Percentiles rank a stretch among this genome's conserved stretches.
Conservation (phyloP, 2,888 invertebrate genomes). For the Aphidoletes aphidimyza region DNA sequence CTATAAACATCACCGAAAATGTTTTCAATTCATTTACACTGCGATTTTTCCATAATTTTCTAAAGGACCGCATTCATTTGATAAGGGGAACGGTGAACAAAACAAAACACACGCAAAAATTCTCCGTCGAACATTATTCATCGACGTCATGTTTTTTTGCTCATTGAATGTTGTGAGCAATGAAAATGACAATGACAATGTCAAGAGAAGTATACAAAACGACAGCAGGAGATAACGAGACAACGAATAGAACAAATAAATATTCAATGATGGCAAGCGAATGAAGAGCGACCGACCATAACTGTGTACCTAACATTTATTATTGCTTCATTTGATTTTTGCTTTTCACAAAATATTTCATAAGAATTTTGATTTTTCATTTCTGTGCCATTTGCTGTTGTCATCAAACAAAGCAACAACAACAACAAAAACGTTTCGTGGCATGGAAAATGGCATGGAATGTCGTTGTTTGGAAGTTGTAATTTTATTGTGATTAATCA, state of each 20-base stretch:
- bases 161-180: background rate
- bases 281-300: background rate
- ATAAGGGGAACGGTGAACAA: too few species aligned
- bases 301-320: background rate
- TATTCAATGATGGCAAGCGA: background rate
- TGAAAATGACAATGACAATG: background rate
- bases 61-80: background rate
- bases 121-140: background rate
- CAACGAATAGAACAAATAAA: background rate
- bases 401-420: background rate
- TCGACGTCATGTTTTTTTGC: background rate
- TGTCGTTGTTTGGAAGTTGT: background rate
- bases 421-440: background rate
- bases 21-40: conserved; percentile 28
- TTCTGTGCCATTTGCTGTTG: background rate
- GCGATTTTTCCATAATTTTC: conserved; percentile 33
- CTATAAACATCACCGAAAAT: background rate
- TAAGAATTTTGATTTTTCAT: conserved; percentile 18
- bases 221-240: background rate
- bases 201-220: background rate
- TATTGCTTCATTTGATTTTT: background rate
- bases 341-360: background rate
- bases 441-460: too few species aligned
- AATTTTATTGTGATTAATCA: background rate
- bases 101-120: too few species aligned